Base-by-base conservation (phyloP, 2,888 invertebrate species). In the Limnephilus marmoratus region DNA sequence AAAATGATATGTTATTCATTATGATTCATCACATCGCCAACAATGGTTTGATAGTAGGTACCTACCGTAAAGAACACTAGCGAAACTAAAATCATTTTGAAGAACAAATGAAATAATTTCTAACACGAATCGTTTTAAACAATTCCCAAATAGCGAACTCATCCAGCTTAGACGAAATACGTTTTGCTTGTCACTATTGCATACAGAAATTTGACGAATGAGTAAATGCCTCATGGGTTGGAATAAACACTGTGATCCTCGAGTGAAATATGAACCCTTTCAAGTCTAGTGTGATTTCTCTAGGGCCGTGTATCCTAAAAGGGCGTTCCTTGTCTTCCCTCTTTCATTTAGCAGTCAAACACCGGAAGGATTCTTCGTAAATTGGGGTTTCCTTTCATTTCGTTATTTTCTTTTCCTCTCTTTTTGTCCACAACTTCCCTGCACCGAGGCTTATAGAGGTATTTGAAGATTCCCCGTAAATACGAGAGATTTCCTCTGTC, bases 341-440 rank as follows among this genome's bases (percentile, higher is more conserved):
- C 37, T 81, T 90, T 90, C 90, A 37, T 90, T 41, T 90, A 15
- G n/a, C 41, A 90, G 81, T 90, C 90, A 90, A 90, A 81, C 24
- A 81, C 90, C 41, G 90, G 90, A 90, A 90, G 81, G 45, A 81
- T 81, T 81, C 81, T 90, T 7, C 29, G 4, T n/a, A 31, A 81
- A 81, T 90, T 81, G 81, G 90, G 90, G n/a, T 81, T 90, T 81
- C 90, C 81, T 29, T 90, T 88, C 81, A 81, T 81, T 90, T 37
- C 34, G 4, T 31, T 49, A 29, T 81, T 81, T 90, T 81, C 41
- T 29, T 90, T 90, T 90, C 45, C 37, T n/a, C 41, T 7, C 34
- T 53, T 24, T 81, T 34, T 31, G 18, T 45, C 81, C 81, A 29
- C 81, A 88, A 24, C 34, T 88, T 88, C 68, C 88, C 11, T 68